These are phyloP conservation scores for Chorisops tibialis DNA, from an alignment of 2,888 invertebrate species.

Conservation along the genomic window DNA sequence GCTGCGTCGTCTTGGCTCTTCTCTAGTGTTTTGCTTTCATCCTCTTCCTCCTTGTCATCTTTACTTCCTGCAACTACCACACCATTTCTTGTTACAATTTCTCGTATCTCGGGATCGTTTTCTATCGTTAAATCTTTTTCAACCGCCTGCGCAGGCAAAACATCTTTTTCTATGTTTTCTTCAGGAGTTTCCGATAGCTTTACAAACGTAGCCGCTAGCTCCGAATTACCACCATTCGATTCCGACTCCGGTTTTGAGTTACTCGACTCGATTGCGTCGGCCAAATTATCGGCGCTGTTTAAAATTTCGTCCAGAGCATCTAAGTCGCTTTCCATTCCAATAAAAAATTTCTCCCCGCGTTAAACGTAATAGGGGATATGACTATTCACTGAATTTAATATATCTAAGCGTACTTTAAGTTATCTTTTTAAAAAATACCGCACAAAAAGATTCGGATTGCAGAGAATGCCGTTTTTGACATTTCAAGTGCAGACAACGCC, in stretches of 20 bases:
- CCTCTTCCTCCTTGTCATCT: not conserved
- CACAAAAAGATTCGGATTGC: too few species aligned
- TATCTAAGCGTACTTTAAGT: too few species aligned
- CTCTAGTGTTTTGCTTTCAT: not conserved
- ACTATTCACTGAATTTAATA: too few species aligned
- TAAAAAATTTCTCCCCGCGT: too few species aligned
- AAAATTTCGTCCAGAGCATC: conserved; percentile 6
- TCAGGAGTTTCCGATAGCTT: not conserved
- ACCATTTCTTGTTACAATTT: not conserved
- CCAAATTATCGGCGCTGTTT: not conserved
- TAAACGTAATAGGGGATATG: too few species aligned
- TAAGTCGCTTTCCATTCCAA: conserved; percentile 1
- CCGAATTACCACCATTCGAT: too few species aligned
- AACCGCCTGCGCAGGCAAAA: too few species aligned
- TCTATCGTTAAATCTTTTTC: too few species aligned
- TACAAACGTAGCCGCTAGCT: not conserved
- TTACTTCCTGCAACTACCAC: not conserved
- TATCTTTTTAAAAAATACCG: too few species aligned
- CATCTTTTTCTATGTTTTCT: not conserved
- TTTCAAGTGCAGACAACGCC: too few species aligned
- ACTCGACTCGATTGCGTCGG: not conserved
- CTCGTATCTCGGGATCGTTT: not conserved
- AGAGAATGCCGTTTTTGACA: too few species aligned
- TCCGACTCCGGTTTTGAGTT: not conserved
- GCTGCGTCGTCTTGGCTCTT: too few species aligned